phyloP scores from a whole-genome alignment of 35 echinoderm and acorn worm species.

The Hemicentrotus pulcherrimus region DNA sequence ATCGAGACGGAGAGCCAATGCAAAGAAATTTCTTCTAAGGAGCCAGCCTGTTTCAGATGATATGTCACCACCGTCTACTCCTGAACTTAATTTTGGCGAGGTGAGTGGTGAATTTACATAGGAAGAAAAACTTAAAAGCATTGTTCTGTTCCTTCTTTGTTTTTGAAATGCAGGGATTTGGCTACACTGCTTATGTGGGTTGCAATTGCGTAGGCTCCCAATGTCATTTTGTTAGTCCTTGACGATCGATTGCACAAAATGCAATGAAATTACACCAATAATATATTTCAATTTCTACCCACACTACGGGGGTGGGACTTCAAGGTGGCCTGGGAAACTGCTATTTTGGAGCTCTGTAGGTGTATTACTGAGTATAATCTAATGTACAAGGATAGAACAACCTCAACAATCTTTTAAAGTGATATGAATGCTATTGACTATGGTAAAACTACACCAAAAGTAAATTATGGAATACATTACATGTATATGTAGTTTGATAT shows the following conservation, averaged over 20 bases:
- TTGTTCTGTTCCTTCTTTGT: not conserved
- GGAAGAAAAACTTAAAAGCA: not conserved
- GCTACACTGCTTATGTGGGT: not conserved
- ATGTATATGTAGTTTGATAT: too few relatives aligned
- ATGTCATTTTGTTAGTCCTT: not conserved
- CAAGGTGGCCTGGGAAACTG: not conserved
- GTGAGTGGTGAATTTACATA: not conserved
- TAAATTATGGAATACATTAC: not conserved
- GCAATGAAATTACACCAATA: not conserved
- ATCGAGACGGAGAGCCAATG: slow-evolving; percentile 60
- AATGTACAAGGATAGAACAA: not conserved
- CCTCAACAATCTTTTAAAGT: not conserved
- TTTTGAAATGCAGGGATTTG: not conserved
- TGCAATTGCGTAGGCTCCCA: not conserved
- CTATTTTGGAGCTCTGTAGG: not conserved
- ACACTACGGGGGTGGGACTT: not conserved
- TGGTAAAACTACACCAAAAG: not conserved
- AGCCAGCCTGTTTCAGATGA: slow-evolving; percentile 85
- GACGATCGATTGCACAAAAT: not conserved
- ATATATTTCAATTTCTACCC: not conserved
- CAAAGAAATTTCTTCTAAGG: slow-evolving; percentile 69
- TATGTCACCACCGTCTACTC: slow-evolving; percentile 79
- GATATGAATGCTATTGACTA: not conserved
- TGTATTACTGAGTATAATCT: not conserved
- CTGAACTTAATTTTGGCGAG: slow-evolving; percentile 60